Conservation (phyloP, 2,113 vertebrate genomes). For the Ramphastos sulfuratus region DNA sequence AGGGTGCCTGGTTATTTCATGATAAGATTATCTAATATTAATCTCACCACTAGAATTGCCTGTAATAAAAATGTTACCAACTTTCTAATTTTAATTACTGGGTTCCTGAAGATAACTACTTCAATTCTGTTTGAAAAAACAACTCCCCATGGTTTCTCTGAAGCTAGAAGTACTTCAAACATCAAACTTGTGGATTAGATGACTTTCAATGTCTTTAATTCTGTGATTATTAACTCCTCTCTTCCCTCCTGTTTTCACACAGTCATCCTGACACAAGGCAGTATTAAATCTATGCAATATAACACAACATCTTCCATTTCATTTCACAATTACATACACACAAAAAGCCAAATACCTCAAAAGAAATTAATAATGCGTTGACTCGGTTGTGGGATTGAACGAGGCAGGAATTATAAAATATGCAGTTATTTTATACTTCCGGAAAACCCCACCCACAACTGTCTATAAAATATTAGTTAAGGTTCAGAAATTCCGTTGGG, state of each 20-base stretch:
- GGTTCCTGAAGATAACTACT: constrained; percentile 37
- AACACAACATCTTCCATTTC: background rate
- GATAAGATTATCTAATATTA: constrained; percentile 58
- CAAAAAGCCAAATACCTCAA: background rate
- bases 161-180: constrained; percentile 11
- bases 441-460: too few species aligned
- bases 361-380: background rate
- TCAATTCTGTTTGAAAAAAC: background rate
- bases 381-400: too few species aligned
- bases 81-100: constrained; percentile 54
- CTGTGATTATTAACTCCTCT: constrained; percentile 4
- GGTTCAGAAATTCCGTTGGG: too few species aligned
- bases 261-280: background rate
- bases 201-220: constrained; percentile 4
- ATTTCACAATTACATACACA: background rate
- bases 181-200: background rate
- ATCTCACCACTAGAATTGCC: constrained; percentile 33
- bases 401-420: too few species aligned
- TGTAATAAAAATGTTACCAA: constrained; percentile 49
- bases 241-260: background rate
- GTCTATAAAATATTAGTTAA: too few species aligned
- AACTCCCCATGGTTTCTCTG: constrained; percentile 23
- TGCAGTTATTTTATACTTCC: too few species aligned
- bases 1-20: constrained; percentile 56
- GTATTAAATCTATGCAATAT: background rate